Evolutionary conservation across 1,140 invertebrate species (phyloP).

Genomic region (Leptinotarsa lineolata): DNA sequence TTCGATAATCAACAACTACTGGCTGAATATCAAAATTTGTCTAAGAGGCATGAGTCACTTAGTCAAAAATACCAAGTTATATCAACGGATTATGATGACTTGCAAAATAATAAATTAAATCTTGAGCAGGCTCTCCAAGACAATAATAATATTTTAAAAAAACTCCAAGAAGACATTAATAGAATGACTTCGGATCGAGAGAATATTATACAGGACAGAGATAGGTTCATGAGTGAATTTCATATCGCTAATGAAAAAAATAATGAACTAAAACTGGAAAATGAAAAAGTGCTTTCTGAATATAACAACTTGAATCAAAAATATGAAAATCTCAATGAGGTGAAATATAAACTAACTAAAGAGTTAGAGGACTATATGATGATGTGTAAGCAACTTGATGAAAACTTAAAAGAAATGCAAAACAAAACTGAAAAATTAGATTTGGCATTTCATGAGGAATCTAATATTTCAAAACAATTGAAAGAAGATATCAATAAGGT

Average conservation of each 20-base stretch:
- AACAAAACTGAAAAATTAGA: neutral
- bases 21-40: neutral
- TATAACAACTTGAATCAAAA: neutral
- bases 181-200: neutral
- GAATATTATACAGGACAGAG: neutral
- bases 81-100: neutral
- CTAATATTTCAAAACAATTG: neutral
- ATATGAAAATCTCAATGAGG: neutral
- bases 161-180: neutral
- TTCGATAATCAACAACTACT: neutral
- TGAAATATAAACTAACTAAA: neutral
- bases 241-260: neutral
- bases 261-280: neutral
- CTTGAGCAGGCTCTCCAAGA: neutral
- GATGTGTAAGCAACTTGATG: neutral
- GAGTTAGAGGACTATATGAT: neutral
- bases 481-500: constrained; percentile 7
- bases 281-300: neutral
- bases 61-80: neutral
- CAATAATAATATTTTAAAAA: neutral
- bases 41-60: neutral
- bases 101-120: neutral
- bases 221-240: neutral
- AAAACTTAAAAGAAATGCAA: neutral
- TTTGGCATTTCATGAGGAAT: neutral